Conservation (phyloP, 2,888 invertebrate genomes). For the Dermolepida albohirtum region DNA sequence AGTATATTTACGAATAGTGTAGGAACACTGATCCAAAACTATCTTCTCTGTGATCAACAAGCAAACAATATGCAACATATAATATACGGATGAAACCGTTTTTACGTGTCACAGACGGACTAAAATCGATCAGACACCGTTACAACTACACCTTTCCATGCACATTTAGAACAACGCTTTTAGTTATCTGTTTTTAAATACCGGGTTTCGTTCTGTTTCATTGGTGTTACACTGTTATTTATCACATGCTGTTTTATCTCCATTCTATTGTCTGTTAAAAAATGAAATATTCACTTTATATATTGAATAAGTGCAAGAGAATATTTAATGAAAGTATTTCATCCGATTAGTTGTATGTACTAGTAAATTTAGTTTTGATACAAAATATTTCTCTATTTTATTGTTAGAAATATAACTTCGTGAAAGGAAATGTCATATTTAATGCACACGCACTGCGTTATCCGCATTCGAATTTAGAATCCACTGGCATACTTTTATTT, state of each 20-base stretch:
- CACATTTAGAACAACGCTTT: constrained; percentile 10
- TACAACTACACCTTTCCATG: not conserved
- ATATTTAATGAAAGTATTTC: constrained; percentile 15
- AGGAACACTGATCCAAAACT: constrained; percentile 10
- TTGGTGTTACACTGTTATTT: constrained; percentile 9
- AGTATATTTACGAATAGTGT: not conserved
- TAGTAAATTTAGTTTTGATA: not conserved
- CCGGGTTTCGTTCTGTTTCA: constrained; percentile 16
- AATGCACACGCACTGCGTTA: too few relatives aligned
- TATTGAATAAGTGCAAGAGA: not conserved
- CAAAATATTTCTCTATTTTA: too few relatives aligned
- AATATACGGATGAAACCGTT: constrained; percentile 24
- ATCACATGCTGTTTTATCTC: not conserved
- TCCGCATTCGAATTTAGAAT: too few relatives aligned
- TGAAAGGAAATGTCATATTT: too few relatives aligned
- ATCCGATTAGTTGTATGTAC: not conserved
- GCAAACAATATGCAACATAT: constrained; percentile 17
- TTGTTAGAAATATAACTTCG: too few relatives aligned
- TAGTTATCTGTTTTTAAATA: constrained; percentile 36
- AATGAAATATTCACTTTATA: not conserved
- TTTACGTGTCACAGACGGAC: constrained; percentile 4
- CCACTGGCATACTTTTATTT: too few relatives aligned
- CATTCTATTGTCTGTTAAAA: constrained; percentile 6
- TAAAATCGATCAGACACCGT: not conserved
- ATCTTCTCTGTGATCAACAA: too few relatives aligned